Conservation (phyloP, 2,797 vertebrate species). For the Pantherophis vulpinus region DNA sequence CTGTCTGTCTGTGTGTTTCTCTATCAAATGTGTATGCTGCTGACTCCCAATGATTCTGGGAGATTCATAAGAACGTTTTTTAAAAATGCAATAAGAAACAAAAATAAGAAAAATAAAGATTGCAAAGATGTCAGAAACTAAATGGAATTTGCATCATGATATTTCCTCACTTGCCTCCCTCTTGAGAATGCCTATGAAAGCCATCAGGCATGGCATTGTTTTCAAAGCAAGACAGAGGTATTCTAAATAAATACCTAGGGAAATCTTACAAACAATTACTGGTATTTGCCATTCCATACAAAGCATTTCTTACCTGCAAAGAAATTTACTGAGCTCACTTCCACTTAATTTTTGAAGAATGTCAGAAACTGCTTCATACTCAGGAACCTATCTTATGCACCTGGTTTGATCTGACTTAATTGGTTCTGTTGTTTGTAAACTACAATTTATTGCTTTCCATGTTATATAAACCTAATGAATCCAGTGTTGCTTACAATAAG, state of each 20-base stretch:
- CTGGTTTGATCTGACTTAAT: background rate
- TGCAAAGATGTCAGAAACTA: background rate
- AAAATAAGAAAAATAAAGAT: background rate
- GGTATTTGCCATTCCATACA: background rate
- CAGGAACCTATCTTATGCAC: background rate
- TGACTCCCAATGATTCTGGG: background rate
- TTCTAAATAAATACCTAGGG: background rate
- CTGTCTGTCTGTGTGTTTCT: background rate
- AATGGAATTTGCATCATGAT: background rate
- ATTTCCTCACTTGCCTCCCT: background rate
- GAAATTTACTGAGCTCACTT: background rate
- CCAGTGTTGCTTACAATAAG: background rate
- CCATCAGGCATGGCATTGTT: background rate
- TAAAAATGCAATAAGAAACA: background rate
- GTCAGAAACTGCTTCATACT: background rate
- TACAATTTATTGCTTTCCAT: background rate
- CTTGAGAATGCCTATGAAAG: background rate
- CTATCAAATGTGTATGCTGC: background rate
- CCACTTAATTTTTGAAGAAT: background rate
- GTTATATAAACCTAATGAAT: background rate
- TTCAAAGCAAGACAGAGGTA: background rate
- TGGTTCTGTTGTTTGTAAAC: background rate
- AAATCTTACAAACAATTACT: background rate
- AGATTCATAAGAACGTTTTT: background rate
- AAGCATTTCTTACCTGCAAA: background rate